Conservation (phyloP, 2,797 vertebrate species). For the Notoglanidium macrostoma region DNA sequence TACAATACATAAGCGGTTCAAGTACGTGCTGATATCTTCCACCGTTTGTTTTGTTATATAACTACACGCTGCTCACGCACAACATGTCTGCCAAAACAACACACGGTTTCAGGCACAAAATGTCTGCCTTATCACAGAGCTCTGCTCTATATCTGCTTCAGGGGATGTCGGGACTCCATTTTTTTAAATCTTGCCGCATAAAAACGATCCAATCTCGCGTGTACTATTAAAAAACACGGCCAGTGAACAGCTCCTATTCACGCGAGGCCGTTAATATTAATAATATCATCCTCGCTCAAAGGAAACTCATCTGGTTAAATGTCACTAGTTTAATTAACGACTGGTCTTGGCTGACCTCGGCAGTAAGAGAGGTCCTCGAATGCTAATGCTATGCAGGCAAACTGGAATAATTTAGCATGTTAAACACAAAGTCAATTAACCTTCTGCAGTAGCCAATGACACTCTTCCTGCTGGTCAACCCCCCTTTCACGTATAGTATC, state of each 20-base stretch:
- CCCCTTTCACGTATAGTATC: constrained; percentile 18
- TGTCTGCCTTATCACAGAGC: constrained; percentile 50
- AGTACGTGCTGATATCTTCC: background rate
- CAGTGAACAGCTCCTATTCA: constrained; percentile 73
- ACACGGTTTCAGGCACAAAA: constrained; percentile 27
- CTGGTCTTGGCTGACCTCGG: constrained; percentile 71
- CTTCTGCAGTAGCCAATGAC: constrained; percentile 56
- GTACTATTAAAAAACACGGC: constrained; percentile 75
- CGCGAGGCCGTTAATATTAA: constrained; percentile 82
- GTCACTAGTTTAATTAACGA: constrained; percentile 87
- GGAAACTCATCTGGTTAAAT: constrained; percentile 86
- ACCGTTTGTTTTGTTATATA: background rate
- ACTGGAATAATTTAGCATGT: constrained; percentile 65
- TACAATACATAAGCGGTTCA: background rate
- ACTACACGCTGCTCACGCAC: background rate
- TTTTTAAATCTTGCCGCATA: constrained; percentile 45
- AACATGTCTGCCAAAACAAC: constrained; percentile 22
- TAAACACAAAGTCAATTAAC: constrained; percentile 64
- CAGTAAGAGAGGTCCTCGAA: constrained; percentile 75
- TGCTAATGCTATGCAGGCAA: constrained; percentile 74
- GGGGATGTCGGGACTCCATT: constrained; percentile 71
- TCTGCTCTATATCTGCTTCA: constrained; percentile 69
- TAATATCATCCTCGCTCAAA: constrained; percentile 86
- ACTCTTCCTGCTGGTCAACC: constrained; percentile 36
- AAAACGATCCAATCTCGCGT: constrained; percentile 61